phyloP scores from a whole-genome alignment of 2,113 vertebrate species.

The Coptodon rendalli region DNA sequence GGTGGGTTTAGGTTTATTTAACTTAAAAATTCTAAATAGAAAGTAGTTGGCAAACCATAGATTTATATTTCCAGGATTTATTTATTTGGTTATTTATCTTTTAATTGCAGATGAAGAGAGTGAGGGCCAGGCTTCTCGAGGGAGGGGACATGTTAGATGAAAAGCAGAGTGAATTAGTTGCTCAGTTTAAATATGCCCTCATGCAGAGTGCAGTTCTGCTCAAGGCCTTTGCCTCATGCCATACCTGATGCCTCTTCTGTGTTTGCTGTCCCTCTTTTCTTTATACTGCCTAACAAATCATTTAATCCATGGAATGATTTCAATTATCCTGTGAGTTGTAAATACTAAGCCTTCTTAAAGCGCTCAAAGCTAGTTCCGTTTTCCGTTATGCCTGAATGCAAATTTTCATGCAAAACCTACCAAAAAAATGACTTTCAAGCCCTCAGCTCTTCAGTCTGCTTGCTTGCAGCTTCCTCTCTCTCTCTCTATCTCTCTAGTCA shows the following conservation, averaged over 20 bases:
- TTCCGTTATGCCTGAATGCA: not conserved
- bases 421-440: not conserved
- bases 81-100: not conserved
- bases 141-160: not conserved
- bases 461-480: not conserved
- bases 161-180: conserved; percentile 7
- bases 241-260: not conserved
- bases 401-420: not conserved
- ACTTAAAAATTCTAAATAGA: not conserved
- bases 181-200: conserved; percentile 1
- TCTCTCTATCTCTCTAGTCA: not conserved
- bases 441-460: not conserved
- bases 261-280: not conserved
- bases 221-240: conserved; percentile 1
- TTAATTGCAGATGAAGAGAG: not conserved
- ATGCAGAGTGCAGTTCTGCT: conserved; percentile 8
- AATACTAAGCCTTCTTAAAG: not conserved
- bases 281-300: not conserved
- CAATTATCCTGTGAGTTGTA: not conserved
- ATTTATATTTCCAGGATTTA: not conserved
- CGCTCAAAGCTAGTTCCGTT: not conserved
- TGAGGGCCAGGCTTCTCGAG: not conserved
- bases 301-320: not conserved
- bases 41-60: not conserved
- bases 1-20: not conserved